Evolutionary conservation across 1,140 invertebrate genomes (phyloP).

Genomic region (Fopius arisanus): DNA sequence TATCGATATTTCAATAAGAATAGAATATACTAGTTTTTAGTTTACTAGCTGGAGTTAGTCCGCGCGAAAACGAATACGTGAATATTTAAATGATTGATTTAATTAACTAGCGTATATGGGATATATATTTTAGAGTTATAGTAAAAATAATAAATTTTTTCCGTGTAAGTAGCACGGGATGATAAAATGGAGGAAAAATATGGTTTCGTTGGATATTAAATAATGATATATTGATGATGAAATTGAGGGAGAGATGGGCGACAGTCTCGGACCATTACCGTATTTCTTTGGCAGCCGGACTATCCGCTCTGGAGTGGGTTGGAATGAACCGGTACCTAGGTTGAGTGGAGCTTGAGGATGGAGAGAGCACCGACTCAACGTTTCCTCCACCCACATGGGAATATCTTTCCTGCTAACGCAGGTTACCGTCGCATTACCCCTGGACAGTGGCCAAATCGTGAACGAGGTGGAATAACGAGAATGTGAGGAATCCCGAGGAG

Average conservation of each 20-base stretch:
- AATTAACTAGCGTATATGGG: too few relatives aligned
- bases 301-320: neutral
- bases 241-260: slow-evolving; percentile 9
- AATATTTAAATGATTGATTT: too few relatives aligned
- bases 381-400: slow-evolving; percentile 17
- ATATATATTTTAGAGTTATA: too few relatives aligned
- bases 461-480: slow-evolving; percentile 28
- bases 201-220: slow-evolving; percentile 6
- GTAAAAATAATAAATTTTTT: too few relatives aligned
- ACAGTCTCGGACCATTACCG: slow-evolving; percentile 17
- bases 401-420: slow-evolving; percentile 22
- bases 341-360: neutral
- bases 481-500: slow-evolving; percentile 11
- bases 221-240: slow-evolving; percentile 24
- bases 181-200: neutral
- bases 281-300: slow-evolving; percentile 25
- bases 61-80: too few relatives aligned
- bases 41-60: too few relatives aligned
- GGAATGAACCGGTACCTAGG: neutral
- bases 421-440: slow-evolving; percentile 25
- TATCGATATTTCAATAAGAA: too few relatives aligned
- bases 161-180: too few relatives aligned
- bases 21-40: too few relatives aligned
- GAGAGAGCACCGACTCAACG: slow-evolving; percentile 25
- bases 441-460: slow-evolving; percentile 28